Conservation (phyloP, 2,888 invertebrate species). For the Rutpela maculata region DNA sequence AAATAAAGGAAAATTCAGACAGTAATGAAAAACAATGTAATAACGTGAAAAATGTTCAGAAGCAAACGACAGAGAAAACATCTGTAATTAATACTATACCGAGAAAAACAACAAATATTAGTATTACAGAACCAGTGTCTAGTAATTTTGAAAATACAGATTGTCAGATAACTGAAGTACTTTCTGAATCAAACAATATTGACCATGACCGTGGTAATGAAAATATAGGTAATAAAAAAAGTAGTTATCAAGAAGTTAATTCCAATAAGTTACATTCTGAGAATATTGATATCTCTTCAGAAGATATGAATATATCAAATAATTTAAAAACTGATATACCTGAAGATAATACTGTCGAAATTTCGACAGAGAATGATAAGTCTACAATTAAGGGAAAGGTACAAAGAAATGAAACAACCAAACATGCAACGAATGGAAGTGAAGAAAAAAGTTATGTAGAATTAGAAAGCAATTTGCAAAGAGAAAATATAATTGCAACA, state of each 20-base stretch:
- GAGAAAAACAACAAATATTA: neutral
- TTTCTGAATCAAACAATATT: neutral
- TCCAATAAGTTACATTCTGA: neutral
- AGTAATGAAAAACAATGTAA: neutral
- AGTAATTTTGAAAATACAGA: neutral
- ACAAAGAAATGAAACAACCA: neutral
- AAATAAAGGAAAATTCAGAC: neutral
- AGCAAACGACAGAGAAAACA: neutral
- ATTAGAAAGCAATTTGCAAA: neutral
- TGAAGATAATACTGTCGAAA: neutral
- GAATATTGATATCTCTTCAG: neutral
- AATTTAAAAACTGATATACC: neutral
- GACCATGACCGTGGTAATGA: neutral
- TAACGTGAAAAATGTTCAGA: neutral
- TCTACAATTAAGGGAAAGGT: neutral
- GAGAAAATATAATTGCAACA: neutral
- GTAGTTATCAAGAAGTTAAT: neutral
- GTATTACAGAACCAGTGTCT: neutral
- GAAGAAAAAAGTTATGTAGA: neutral
- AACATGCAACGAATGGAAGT: neutral
- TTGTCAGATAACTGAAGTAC: neutral
- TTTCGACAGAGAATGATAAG: neutral
- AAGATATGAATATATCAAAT: neutral
- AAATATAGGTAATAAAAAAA: neutral
- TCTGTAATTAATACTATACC: neutral